Base-by-base conservation (phyloP, 2,113 vertebrate species). In the Drymodes brunneopygia region DNA sequence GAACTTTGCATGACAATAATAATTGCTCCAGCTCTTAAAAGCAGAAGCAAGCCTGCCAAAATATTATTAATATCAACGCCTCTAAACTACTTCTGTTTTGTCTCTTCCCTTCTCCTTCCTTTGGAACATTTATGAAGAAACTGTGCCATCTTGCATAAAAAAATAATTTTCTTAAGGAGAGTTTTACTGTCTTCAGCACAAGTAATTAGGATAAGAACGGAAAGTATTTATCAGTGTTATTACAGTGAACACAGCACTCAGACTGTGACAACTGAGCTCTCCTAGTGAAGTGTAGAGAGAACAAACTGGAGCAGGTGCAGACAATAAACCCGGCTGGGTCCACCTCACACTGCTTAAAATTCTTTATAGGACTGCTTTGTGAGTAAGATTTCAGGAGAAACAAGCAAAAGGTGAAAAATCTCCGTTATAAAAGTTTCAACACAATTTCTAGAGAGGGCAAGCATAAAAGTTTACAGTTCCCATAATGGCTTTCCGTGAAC, bases 391-490 rank as follows among this genome's bases (percentile, higher is more conserved):
- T 91, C 60, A 75, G 53, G 57, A 77, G 80, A 95, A 95, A 69
- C 42, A 91, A 90, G 88, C 40, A 75, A 92, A 94, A 92, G 90
- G 60, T 90, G 56, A 88, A 92, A 90, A 96, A 79, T 81, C 67
- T 93, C 81, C 1, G 7, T 91, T 93, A 54, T 95, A 91, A 97
- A 97, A 97, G 58, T 96, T 97, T 96, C 88, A 91, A 83, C 45
- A 65, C 75, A 60, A 64, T 97, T 97, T 92, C 85, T 90, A 73
- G 73, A 92, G 74, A 96, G 73, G 71, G 57, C 45, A 85, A 92
- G 53, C 54, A 96, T 96, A 96, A 97, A 94, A 88, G 93, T 93
- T 96, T 95, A 95, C 87, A 78, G 60, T 91, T 94, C 77, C 88
- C 72, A 93, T 96, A 95, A 96, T 62, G 70, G 72, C 83, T 96